phyloP scores from a whole-genome alignment of 2,888 invertebrate genomes.

The Drosophila borealis region DNA sequence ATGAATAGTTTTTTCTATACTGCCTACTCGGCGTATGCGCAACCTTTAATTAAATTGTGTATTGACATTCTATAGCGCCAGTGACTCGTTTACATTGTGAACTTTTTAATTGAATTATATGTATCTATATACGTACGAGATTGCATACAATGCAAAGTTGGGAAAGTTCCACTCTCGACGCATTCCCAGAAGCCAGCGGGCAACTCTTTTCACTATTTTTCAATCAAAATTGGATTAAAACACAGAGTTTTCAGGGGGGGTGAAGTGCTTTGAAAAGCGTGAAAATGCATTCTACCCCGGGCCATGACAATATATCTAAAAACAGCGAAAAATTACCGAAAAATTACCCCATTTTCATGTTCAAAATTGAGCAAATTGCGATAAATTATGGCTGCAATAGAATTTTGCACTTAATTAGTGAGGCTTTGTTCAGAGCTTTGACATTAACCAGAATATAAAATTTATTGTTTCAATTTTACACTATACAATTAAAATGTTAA shows the following conservation, averaged over 20 bases:
- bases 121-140: conserved; percentile 27
- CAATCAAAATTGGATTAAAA: conserved; percentile 38
- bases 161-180: conserved; percentile 26
- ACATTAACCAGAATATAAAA: too few species aligned
- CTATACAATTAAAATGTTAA: too few species aligned
- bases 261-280: background rate
- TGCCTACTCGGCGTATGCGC: conserved; percentile 45
- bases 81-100: conserved; percentile 50
- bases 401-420: too few species aligned
- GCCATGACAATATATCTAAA: background rate
- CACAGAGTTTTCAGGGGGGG: conserved; percentile 14
- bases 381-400: too few species aligned
- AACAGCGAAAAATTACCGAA: background rate
- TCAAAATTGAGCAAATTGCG: too few species aligned
- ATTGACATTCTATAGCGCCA: conserved; percentile 45
- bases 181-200: background rate
- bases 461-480: too few species aligned
- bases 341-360: too few species aligned
- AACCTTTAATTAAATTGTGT: conserved; percentile 68
- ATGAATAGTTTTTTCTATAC: conserved; percentile 24
- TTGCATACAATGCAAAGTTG: conserved; percentile 51
- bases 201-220: conserved; percentile 16
- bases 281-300: background rate
- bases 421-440: too few species aligned
- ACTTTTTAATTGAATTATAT: conserved; percentile 69